Evolutionary conservation across 1,140 invertebrate genomes (phyloP).

Genomic region (Steinernema khuongi): DNA sequence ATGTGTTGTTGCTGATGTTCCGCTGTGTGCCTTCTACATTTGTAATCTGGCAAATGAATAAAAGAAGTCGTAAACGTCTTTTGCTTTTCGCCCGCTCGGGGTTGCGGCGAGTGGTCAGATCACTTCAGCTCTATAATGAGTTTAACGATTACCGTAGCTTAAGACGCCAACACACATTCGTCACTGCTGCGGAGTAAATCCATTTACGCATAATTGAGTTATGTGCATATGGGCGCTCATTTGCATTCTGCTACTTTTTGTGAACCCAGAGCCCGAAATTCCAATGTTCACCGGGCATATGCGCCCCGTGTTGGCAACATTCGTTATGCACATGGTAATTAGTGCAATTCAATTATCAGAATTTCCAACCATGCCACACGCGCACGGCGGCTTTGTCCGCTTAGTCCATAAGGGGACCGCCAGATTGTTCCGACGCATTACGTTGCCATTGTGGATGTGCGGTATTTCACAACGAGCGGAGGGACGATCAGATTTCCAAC

Average conservation of each 20-base stretch:
- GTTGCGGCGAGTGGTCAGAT: neutral
- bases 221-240: neutral
- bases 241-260: neutral
- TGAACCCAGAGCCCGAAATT: neutral
- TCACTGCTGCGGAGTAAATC: neutral
- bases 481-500: neutral
- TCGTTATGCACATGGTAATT: too few relatives aligned
- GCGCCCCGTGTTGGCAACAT: too few relatives aligned
- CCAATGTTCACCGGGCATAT: neutral
- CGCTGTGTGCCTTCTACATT: neutral
- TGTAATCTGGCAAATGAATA: neutral
- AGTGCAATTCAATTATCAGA: too few relatives aligned
- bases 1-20: neutral
- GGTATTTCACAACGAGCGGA: neutral
- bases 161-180: slow-evolving; percentile 6
- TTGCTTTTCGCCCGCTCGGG: neutral
- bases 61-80: slow-evolving; percentile 16
- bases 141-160: slow-evolving; percentile 13
- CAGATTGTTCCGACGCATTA: neutral
- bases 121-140: slow-evolving; percentile 23
- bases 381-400: too few relatives aligned
- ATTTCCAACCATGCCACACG: too few relatives aligned
- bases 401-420: neutral
- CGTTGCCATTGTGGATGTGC: neutral
- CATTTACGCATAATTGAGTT: slow-evolving; percentile 16